Evolutionary conservation across 1,140 invertebrate species (phyloP), one percentile per base, ranked within the genome.

Genomic region (Philopotamus ludificatus): DNA sequence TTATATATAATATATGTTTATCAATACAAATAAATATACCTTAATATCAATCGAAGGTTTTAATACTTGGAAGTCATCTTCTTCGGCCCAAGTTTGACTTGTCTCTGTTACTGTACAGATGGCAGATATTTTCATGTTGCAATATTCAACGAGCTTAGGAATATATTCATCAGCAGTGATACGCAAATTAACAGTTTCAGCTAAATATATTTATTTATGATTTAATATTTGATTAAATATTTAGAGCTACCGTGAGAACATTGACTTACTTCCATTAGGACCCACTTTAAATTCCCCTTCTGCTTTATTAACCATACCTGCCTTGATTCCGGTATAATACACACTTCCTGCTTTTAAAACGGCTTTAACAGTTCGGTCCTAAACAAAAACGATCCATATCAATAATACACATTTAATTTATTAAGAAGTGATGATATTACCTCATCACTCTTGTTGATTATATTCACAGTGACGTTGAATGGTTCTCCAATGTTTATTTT

Each of bases 301-400:
- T 1, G 85, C 83, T 74, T 85, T 87, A 74, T 89, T 91, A 9
- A 92, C 81, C 28, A 85, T 72, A 8, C 86, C 79, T 0, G 85
- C 86, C 72, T 83, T 85, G 25, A 90, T 83, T 23, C 91, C 91
- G 18, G 86, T 92, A 72, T 92, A 92, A 74, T 85, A 92, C n/a
- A 91, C 82, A 67, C 86, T 89, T 3, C 81, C 84, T 0, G 88
- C 84, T 7, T 83, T 83, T 23, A 92, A 71, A 3, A 84, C 82
- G 0, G 86, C 83, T 53, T 85, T 83, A 18, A 93, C 82, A 1
- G 77, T 85, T 49, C 67, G 51, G 44, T 34, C 70, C 79, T 81
- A 63, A 10, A 70, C 65, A 7, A 34, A 54, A 12, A 28, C 9
- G 23, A 20, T 57, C 20, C 45, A 4, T 60, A 47, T 47, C 21